Evolutionary conservation across 2,797 vertebrate genomes (phyloP), one percentile per base, ranked within the genome.

Genomic region (Acanthis flammea): DNA sequence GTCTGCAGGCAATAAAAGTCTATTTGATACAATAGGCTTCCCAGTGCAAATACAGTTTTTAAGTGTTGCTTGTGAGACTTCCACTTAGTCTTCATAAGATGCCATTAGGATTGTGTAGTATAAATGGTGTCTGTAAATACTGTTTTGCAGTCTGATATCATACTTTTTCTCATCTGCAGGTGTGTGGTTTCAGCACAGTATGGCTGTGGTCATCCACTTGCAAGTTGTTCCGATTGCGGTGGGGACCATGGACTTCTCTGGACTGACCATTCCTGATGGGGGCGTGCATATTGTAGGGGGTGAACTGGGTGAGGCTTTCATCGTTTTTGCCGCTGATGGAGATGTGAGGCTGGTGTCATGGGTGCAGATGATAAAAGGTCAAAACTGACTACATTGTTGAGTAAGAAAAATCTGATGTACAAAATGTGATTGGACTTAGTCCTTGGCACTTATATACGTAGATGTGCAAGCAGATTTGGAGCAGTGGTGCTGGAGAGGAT

Each of bases 181-280:
- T 99, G 98, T 98, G 96, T 98, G 97, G 96, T 98, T 98, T 98
- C 98, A 98, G 98, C 98, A 98, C 98, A 99, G 98, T 98, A 98
- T 99, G 99, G 99, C 99, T 97, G 99, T 99, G 98, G 98, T 99
- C 98, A 99, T 99, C 98, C 98, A 98, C 97, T 98, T 99, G 98
- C 99, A 99, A 98, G 99, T 99, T 98, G 98, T 99, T 98, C 98
- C 92, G 91, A 98, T 99, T 98, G 98, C 98, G 97, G 99, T 98
- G 94, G 99, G 98, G 98, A 99, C 99, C 98, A 98, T 98, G 99
- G 99, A 99, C 98, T 99, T 99, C 99, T 99, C 98, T 98, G 99
- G 99, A 98, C 97, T 99, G 97, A 98, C 98, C 98, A 98, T 99
- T 98, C 99, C 99, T 63, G 98, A 98, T 98, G 99, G 99, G 98